A percentile compares a stretch with the other conserved stretches of the same genome.
These are phyloP conservation scores for Percopsis transmontana DNA, from an alignment of 2,113 vertebrate genomes.

Conservation along the genomic window DNA sequence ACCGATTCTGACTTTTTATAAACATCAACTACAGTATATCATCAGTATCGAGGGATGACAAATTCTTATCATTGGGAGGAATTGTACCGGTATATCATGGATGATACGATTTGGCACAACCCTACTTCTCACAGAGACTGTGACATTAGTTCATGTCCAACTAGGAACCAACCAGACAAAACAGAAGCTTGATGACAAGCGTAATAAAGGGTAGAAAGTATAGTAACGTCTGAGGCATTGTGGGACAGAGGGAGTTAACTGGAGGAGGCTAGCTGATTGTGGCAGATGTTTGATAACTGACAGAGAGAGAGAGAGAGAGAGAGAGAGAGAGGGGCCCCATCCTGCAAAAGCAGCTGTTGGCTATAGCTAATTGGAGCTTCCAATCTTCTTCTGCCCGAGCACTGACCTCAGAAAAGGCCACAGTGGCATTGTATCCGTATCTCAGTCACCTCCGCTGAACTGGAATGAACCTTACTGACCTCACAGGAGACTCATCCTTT, in stretches of 20 bases:
- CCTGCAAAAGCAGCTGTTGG: slow-evolving; percentile 60
- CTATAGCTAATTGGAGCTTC: slow-evolving; percentile 52
- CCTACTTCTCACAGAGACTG: too few species aligned
- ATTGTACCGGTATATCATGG: too few species aligned
- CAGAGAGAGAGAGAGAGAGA: slow-evolving; percentile 29
- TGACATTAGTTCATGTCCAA: slow-evolving; percentile 2
- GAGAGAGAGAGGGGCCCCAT: slow-evolving; percentile 9
- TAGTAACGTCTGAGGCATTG: slow-evolving; percentile 25
- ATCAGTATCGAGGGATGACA: too few species aligned
- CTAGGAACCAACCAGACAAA: slow-evolving; percentile 26
- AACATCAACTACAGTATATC: too few species aligned
- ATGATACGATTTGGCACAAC: too few species aligned
- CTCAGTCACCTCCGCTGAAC: slow-evolving; percentile 13
- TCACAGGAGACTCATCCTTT: not conserved
- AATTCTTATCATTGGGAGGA: too few species aligned
- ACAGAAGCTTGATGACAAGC: slow-evolving; percentile 17
- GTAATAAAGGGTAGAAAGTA: slow-evolving; percentile 15
- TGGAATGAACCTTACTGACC: slow-evolving; percentile 23
- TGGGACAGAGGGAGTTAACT: slow-evolving; percentile 49
- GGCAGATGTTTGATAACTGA: slow-evolving; percentile 85
- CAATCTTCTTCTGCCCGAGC: slow-evolving; percentile 38
- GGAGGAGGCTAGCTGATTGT: slow-evolving; percentile 69
- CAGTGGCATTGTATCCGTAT: slow-evolving; percentile 10
- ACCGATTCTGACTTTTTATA: too few species aligned
- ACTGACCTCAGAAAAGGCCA: slow-evolving; percentile 45